Evolutionary conservation across 2,888 invertebrate genomes (phyloP).

Genomic region (Isoperla grammatica): DNA sequence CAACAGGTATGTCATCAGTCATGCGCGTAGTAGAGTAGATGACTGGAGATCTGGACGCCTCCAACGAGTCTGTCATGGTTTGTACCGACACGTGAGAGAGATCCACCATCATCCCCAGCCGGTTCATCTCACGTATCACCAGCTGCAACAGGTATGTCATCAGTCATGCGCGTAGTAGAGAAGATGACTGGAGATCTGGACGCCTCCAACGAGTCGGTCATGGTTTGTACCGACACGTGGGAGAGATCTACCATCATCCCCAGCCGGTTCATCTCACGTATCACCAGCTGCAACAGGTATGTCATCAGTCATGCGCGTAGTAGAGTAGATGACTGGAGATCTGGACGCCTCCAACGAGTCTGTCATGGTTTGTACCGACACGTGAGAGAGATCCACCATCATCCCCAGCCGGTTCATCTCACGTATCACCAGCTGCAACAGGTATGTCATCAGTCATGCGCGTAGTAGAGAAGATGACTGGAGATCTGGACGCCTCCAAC

Average conservation of each 20-base stretch:
- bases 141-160: no score
- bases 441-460: no score
- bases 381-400: conserved; percentile 88
- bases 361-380: conserved; percentile 78
- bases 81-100: conserved; percentile 81
- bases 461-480: conserved; percentile 78
- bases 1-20: no score
- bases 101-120: conserved; percentile 90
- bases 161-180: no score
- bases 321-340: conserved; percentile 84
- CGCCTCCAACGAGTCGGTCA: conserved; percentile 75
- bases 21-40: no score
- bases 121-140: conserved; percentile 70
- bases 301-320: no score
- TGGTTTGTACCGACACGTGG: conserved; percentile 81
- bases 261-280: conserved; percentile 81
- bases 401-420: conserved; percentile 94
- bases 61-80: conserved; percentile 79
- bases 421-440: conserved; percentile 36
- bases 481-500: conserved; percentile 82
- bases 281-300: conserved; percentile 18
- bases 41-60: conserved; percentile 83
- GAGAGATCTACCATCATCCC: conserved; percentile 92
- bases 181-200: conserved; percentile 82
- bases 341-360: conserved; percentile 79